Base-by-base conservation (phyloP, 2,888 invertebrate genomes). In the Pheosia tremula region DNA sequence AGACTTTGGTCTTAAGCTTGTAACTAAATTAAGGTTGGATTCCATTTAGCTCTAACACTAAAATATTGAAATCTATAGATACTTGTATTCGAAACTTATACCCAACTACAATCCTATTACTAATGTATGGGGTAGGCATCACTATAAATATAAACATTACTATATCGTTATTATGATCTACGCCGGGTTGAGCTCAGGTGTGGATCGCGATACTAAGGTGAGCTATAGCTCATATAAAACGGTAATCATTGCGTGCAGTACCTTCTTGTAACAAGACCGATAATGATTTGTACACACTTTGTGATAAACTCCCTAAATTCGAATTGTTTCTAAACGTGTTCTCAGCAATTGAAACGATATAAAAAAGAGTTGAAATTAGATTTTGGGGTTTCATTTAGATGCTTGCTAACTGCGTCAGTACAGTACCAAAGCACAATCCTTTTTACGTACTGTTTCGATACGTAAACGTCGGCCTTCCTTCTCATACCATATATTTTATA, bases 181-280 rank as follows among this genome's bases (percentile, higher is more conserved):
- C 68, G 67, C 63, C 56, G 38, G 67, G 66, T 54, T 39, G 43
- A 24, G 38, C 69, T 58, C 76, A 76, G 76, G 76, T 76, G 76
- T 54, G 58, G 61, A 62, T 43, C 13, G 63, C 67, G 69, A 70
- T 72, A 72, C 70, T 62, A 47, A 9, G 60, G 57, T 68, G 74
- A 78, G 72, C 78, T 78, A 79, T 78, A 69, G 76, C 57, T 59
- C 65, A 69, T 68, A 71, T 80, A 77, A 79, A 78, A 72, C 71
- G 67, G 68, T 69, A 72, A 77, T 71, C 66, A 61, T 66, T 59
- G 58, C 61, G 55, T 65, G 53, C 55, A 64, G 63, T 67, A 63
- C 58, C 64, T 64, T 59, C 59, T 59, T 63, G 63, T 69, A 49
- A 59, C 55, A 56, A 56, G 24, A 59, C 55, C 49, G 47, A 55